Percentiles rank a stretch among this genome's conserved stretches.
Evolutionary conservation across 2,888 invertebrate species (phyloP).

Genomic region (Pachliopta kotzebuea): DNA sequence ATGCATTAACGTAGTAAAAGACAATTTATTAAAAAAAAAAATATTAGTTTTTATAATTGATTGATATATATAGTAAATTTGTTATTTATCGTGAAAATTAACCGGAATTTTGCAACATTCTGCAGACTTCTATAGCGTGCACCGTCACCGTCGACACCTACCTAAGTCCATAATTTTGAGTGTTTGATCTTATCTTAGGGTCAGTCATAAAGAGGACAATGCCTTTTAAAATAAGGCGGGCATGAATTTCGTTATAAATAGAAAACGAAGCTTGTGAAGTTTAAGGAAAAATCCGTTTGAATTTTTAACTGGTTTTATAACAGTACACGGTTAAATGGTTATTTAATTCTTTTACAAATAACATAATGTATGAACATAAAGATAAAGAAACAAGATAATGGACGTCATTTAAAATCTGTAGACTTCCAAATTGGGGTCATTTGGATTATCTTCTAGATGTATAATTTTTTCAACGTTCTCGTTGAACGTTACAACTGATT

Average conservation of each 20-base stretch:
- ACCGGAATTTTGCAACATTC: not conserved
- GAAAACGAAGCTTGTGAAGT: slow-evolving; percentile 30
- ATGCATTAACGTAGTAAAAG: too few relatives aligned
- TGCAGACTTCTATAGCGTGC: not conserved
- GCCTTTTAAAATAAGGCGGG: slow-evolving; percentile 40
- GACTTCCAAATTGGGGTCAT: slow-evolving; percentile 49
- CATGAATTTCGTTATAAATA: slow-evolving; percentile 35
- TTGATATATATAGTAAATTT: not conserved
- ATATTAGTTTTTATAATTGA: not conserved
- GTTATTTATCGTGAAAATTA: too few relatives aligned
- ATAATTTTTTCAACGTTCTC: slow-evolving; percentile 78
- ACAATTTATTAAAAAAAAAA: too few relatives aligned
- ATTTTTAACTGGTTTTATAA: slow-evolving; percentile 9
- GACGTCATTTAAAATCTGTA: slow-evolving; percentile 48
- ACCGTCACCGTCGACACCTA: slow-evolving; percentile 3
- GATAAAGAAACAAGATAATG: not conserved
- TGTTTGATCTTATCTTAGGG: slow-evolving; percentile 52
- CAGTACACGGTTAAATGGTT: slow-evolving; percentile 10
- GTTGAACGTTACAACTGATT: slow-evolving; percentile 79
- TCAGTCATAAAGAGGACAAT: slow-evolving; percentile 55
- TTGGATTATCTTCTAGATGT: slow-evolving; percentile 67
- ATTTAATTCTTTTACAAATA: not conserved
- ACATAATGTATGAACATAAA: slow-evolving; percentile 13
- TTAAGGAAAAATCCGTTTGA: slow-evolving; percentile 19
- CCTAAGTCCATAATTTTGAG: slow-evolving; percentile 32